These are phyloP conservation scores for Reinhardtius hippoglossoides DNA, from an alignment of 2,113 vertebrate genomes.

Conservation along the genomic window DNA sequence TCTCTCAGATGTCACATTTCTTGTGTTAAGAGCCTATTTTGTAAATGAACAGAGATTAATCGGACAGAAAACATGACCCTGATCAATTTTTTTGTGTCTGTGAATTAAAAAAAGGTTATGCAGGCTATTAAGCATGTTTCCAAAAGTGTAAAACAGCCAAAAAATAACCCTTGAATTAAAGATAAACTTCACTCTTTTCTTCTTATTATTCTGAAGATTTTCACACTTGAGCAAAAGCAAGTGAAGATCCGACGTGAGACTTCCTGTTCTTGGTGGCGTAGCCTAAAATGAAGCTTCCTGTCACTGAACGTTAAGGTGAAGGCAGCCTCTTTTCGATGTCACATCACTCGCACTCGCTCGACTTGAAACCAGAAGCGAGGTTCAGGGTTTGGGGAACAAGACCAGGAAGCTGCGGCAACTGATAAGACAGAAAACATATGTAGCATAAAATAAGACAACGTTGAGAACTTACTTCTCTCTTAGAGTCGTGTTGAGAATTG, in stretches of 20 bases:
- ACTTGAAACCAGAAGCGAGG: constrained; percentile 73
- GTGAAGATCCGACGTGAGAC: constrained; percentile 51
- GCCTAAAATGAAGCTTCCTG: constrained; percentile 75
- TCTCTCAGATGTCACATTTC: background rate
- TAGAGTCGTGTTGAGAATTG: constrained; percentile 33
- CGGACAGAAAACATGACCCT: no score
- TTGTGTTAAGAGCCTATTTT: background rate
- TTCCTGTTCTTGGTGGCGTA: constrained; percentile 77
- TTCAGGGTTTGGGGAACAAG: constrained; percentile 81
- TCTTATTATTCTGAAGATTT: background rate
- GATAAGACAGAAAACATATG: constrained; percentile 85
- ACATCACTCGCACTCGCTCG: constrained; percentile 82
- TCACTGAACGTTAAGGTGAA: constrained; percentile 79
- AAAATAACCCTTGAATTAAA: accelerated
- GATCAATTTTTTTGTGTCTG: no score
- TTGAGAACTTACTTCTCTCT: constrained; percentile 36
- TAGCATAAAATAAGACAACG: constrained; percentile 42
- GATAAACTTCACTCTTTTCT: background rate
- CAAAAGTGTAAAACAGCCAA: background rate
- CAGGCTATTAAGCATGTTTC: no score
- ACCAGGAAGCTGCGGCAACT: constrained; percentile 85
- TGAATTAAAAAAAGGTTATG: no score
- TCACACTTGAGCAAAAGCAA: constrained; percentile 53
- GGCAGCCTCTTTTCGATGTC: constrained; percentile 82
- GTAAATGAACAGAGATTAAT: no score